phyloP scores from a whole-genome alignment of 2,797 vertebrate genomes.

The Galagoides demidoff region DNA sequence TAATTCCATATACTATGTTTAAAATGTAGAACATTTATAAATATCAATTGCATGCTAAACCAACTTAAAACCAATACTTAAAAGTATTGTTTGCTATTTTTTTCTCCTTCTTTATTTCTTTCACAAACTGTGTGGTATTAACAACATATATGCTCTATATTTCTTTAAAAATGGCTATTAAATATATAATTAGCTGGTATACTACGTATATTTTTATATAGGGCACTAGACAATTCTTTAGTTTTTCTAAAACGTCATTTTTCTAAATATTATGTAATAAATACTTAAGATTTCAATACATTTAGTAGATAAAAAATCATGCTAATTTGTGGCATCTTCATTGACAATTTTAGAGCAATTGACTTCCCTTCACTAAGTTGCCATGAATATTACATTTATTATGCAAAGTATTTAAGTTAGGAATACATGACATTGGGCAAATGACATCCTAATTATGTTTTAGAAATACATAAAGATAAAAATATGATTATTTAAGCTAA shows the following conservation, averaged over 20 bases:
- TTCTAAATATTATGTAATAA: neutral
- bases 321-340: neutral
- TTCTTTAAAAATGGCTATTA: neutral
- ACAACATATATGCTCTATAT: neutral
- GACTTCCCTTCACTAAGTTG: neutral
- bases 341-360: neutral
- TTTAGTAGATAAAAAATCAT: neutral
- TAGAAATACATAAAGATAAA: neutral
- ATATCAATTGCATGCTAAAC: neutral
- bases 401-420: neutral
- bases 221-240: neutral
- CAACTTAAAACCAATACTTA: neutral
- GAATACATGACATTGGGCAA: neutral
- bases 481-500: neutral
- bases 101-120: neutral
- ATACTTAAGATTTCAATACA: neutral
- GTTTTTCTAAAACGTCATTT: neutral
- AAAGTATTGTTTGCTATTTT: neutral
- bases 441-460: neutral
- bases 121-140: neutral
- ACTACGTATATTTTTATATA: neutral
- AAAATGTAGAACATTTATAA: neutral
- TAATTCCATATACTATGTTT: neutral
- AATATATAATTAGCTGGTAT: neutral
- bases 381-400: neutral